Conservation (phyloP, 1,140 invertebrate genomes). For the Scaptomyza pallida region DNA sequence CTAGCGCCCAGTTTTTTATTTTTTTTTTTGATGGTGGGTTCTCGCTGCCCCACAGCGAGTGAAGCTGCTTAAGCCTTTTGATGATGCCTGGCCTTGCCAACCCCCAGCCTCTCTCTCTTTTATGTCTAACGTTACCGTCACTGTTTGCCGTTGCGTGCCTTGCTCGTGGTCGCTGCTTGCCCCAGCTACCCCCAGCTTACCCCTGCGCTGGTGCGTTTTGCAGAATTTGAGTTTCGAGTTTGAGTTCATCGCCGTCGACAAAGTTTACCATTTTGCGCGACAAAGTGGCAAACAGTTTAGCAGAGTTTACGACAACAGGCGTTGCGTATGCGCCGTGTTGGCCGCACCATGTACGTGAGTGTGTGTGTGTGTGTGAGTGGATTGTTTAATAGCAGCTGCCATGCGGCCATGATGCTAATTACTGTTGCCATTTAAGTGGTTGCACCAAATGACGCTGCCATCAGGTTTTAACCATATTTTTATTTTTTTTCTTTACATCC, state of each 20-base stretch:
- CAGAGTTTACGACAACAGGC: conserved; percentile 79
- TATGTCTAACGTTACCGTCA: neutral
- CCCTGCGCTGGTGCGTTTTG: conserved; percentile 12
- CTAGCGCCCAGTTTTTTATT: conserved; percentile 69
- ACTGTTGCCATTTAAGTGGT: conserved; percentile 81
- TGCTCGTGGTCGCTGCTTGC: conserved; percentile 26
- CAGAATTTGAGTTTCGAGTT: conserved; percentile 36
- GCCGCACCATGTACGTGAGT: conserved; percentile 31
- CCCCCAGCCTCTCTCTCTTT: neutral
- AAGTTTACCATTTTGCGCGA: conserved; percentile 81
- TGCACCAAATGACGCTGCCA: conserved; percentile 71
- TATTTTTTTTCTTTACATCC: neutral
- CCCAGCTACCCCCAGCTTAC: too few species aligned
- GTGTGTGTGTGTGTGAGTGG: conserved; percentile 12
- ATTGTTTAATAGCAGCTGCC: conserved; percentile 80
- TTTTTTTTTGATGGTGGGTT: conserved; percentile 35
- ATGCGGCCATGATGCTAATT: conserved; percentile 80
- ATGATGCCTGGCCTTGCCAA: conserved; percentile 59
- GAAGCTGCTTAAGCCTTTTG: conserved; percentile 80
- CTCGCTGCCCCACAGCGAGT: conserved; percentile 46
- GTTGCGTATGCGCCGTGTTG: conserved; percentile 72
- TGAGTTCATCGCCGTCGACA: conserved; percentile 76
- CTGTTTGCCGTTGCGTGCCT: conserved; percentile 1
- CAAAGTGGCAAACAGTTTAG: conserved; percentile 82
- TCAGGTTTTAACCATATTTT: conserved; percentile 20